phyloP scores from a whole-genome alignment of 1,140 invertebrate species.

The Rhysida immarginata region DNA sequence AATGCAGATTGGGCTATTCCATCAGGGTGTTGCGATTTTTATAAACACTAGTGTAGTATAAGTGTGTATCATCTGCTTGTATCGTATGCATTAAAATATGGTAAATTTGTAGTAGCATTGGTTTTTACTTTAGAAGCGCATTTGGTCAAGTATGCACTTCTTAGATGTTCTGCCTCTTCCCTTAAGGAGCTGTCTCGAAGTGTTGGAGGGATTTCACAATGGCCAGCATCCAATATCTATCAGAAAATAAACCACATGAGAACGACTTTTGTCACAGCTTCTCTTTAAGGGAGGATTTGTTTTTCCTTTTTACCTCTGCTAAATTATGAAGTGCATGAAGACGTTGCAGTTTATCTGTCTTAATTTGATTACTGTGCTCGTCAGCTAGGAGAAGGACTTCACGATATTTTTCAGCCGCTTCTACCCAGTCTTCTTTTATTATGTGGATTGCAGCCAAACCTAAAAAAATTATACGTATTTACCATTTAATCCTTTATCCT shows the following conservation, averaged over 20 bases:
- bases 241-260: conserved; percentile 3
- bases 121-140: conserved; percentile 20
- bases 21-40: no score
- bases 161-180: conserved; percentile 36
- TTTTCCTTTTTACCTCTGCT: conserved; percentile 25
- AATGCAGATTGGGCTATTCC: no score
- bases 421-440: conserved; percentile 35
- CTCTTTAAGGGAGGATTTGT: not conserved
- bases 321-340: conserved; percentile 56
- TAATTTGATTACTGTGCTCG: conserved; percentile 36
- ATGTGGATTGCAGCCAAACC: conserved; percentile 44
- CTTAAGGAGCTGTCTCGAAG: conserved; percentile 36
- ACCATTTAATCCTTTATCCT: no score
- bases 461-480: no score
- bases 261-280: no score
- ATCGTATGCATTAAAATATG: no score
- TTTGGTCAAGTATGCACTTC: conserved; percentile 44
- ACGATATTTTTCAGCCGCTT: conserved; percentile 45
- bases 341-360: conserved; percentile 42
- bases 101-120: no score
- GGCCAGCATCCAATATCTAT: conserved; percentile 26
- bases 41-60: no score
- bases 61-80: no score
- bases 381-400: conserved; percentile 39
- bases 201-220: conserved; percentile 32